A percentile compares a stretch with the other conserved stretches of the same genome.
These are phyloP conservation scores for Merluccius polli DNA, from an alignment of 2,797 vertebrate species.

Conservation along the genomic window DNA sequence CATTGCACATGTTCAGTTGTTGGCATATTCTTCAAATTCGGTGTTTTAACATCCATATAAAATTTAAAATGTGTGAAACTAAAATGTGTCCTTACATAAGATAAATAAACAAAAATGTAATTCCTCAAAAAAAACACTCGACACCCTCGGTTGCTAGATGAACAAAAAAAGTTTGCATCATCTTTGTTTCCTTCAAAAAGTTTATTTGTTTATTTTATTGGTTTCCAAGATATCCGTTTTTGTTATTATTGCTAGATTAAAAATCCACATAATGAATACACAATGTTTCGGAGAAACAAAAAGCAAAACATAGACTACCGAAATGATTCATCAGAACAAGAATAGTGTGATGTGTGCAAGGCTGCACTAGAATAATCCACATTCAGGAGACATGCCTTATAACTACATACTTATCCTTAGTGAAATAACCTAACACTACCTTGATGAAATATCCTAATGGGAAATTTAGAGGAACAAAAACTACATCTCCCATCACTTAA, in stretches of 20 bases:
- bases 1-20: background rate
- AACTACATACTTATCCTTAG: no score
- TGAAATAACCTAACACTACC: background rate
- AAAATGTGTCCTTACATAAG: background rate
- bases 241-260: constrained; percentile 52
- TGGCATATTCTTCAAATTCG: background rate
- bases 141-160: background rate
- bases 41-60: background rate
- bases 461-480: background rate
- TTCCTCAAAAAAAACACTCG: background rate
- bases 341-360: background rate
- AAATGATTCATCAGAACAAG: background rate
- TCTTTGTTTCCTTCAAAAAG: constrained; percentile 11
- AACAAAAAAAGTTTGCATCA: background rate
- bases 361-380: background rate
- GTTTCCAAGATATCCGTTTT: constrained; percentile 12
- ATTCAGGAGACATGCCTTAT: background rate
- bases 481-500: background rate
- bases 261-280: constrained; percentile 35
- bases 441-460: background rate
- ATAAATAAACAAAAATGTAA: background rate
- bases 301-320: background rate
- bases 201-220: constrained; percentile 43
- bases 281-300: background rate
- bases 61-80: background rate